These are phyloP conservation scores for Eulemur albifrons DNA, from an alignment of 2,797 vertebrate genomes.

Conservation along the genomic window DNA sequence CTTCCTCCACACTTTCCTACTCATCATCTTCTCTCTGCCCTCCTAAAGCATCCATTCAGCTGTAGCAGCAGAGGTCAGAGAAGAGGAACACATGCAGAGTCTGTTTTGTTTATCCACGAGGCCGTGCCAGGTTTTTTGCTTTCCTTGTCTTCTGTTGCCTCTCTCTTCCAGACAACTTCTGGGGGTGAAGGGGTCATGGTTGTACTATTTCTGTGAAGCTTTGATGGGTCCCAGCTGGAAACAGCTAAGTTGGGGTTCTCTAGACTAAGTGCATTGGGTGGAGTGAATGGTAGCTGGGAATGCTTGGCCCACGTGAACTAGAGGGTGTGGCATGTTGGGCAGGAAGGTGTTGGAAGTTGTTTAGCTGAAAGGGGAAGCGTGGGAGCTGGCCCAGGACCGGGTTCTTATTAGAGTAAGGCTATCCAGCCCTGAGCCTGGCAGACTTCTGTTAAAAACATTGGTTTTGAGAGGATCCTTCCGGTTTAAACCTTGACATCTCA, in stretches of 20 bases:
- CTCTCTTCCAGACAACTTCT: background rate
- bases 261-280: background rate
- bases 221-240: background rate
- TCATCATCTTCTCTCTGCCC: background rate
- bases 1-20: background rate
- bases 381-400: background rate
- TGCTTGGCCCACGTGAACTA: background rate
- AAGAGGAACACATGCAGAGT: background rate
- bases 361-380: background rate
- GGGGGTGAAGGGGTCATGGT: background rate
- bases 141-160: background rate
- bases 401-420: background rate
- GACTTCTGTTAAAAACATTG: background rate
- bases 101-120: background rate
- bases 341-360: background rate
- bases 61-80: background rate
- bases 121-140: background rate
- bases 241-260: background rate
- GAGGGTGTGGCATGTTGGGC: background rate
- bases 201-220: background rate
- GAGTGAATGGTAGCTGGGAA: background rate
- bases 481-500: background rate
- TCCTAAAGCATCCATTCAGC: background rate
- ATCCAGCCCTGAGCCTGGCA: background rate
- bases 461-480: background rate